phyloP scores from a whole-genome alignment of 2,113 vertebrate genomes.

The Bungarus multicinctus region DNA sequence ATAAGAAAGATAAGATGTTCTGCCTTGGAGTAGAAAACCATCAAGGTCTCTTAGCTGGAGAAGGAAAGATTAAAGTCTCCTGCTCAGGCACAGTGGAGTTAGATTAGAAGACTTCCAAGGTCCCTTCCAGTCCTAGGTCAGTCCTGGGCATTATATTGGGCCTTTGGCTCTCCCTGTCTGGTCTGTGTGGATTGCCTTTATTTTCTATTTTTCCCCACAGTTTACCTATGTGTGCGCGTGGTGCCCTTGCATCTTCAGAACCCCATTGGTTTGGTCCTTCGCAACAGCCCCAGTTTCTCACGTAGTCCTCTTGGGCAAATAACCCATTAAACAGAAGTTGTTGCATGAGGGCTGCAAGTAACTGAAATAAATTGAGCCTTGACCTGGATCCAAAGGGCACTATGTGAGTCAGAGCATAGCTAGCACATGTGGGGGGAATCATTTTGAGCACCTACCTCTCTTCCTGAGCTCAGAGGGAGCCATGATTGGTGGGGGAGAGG shows the following conservation, averaged over 20 bases:
- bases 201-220: neutral
- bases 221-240: neutral
- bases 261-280: neutral
- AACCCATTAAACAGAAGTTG: neutral
- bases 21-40: neutral
- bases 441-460: neutral
- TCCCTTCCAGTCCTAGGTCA: neutral
- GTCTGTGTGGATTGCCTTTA: neutral
- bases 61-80: neutral
- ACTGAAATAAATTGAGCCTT: neutral
- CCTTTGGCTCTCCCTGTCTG: no score
- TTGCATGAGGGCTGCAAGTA: neutral
- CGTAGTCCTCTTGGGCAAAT: neutral
- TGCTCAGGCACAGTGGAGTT: neutral
- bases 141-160: neutral
- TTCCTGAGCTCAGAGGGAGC: neutral
- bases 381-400: neutral
- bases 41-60: neutral
- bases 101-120: neutral
- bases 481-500: neutral
- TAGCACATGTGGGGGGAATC: neutral
- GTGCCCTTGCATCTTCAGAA: neutral
- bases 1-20: no score
- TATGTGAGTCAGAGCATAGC: neutral
- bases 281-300: neutral